Base-by-base conservation (phyloP, 2,888 invertebrate genomes). In the Aleiodes alternator region DNA sequence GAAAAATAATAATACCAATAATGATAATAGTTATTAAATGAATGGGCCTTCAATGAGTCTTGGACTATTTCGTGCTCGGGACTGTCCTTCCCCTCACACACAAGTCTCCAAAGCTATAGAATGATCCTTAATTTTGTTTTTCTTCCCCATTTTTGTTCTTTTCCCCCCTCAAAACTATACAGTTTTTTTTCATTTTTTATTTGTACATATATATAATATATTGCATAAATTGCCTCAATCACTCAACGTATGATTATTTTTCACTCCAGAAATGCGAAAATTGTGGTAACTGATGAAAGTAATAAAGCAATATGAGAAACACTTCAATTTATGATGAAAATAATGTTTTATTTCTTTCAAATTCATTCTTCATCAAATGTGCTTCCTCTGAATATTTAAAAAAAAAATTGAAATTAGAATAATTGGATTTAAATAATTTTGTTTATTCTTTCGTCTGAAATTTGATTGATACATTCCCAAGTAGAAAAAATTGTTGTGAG, bases 61-160 rank as follows among this genome's bases (percentile, higher is more conserved):
- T 85, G 80, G 82, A 84, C 80, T 82, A 76, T 79, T 83, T 57
- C 84, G 84, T 82, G 83, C 84, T 87, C 82, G 82, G 82, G 82
- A 84, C 81, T 82, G 83, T 84, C 79, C 80, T 76, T 78, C 80
- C 79, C 81, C 82, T 82, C 81, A 38, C 68, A 72, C 61, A 48
- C 55, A 69, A 66, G 29, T 73, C 84, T 84, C 84, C 84, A 86
- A 87, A 86, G 84, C 84, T 84, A 48, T 9, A 61, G 7, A 61
- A 38, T 38, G n/a, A 64, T 82, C 85, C 82, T 82, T 82, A 82
- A 83, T 83, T 80, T 84, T 80, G 83, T 85, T 81, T 82, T 80
- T 84, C 84, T 23, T 23, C 23, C 23, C 2, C 85, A 82, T 85
- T 84, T 85, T 83, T 43, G 9, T 64, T 23, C 3, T 43, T 34